Evolutionary conservation across 2,113 vertebrate species (phyloP), one percentile per base, ranked within the genome.

Genomic region (zebrafish (Danio rerio)): DNA sequence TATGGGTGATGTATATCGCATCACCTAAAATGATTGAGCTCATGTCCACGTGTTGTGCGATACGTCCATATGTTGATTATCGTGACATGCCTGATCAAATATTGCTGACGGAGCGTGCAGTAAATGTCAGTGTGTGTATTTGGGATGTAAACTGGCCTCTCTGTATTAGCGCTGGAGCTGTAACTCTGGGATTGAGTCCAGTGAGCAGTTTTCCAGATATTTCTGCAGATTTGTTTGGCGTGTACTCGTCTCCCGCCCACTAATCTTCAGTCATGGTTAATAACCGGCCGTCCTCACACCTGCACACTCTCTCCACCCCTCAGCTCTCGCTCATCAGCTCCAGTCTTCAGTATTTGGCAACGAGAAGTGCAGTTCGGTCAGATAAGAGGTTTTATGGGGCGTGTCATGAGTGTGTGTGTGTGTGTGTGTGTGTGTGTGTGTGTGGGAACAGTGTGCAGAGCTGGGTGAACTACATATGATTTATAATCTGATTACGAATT

Each of bases 301-400:
- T 70, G 63, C 63, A 9, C 31, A 12, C 62, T 59, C 56, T 5
- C 45, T 50, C 45, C 21, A 52, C 70, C 13, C 40, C 20, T 59
- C 72, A 58, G 5, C 20, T 20, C 42, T 20, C 16, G 18, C 56
- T 58, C 9, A 74, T 75, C 16, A 59, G 72, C 72, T 45, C 55
- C 11, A 45, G 42, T 13, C 40, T 59, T 75, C 47, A 77, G 50
- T 21, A 47, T 76, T 61, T 47, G 42, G 55, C 73, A 61, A 45
- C 11, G 11, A 56, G 42, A 83, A 76, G 56, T 66, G 78, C 72
- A 66, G 59, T 58, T 83, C 71, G 21, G 18, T 55, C 47, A 55
- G 58, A 74, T 74, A 43, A 58, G 42, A 18, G 42, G 50, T 69
- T 45, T 61, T 20, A 52, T 40, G 42, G 5, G 20, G 50, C 43